Percentiles rank a stretch among this genome's conserved stretches.
Conservation (phyloP, 2,888 invertebrate species). For the Trisateles emortualis region DNA sequence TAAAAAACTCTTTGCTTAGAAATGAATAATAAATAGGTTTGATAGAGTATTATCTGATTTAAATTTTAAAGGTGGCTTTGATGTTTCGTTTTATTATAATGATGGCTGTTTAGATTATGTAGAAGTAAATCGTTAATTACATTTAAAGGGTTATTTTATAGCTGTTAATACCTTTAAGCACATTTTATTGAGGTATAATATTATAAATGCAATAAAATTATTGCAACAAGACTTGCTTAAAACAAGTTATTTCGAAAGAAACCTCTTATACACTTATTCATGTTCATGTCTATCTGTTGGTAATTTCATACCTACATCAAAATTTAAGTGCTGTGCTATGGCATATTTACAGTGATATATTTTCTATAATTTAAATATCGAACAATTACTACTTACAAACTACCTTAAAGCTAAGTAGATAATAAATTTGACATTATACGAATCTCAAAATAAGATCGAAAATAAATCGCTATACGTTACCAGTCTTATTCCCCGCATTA, state of each 20-base stretch:
- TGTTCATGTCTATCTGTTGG: no score
- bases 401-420: no score
- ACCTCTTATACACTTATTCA: no score
- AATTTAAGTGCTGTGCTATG: no score
- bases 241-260: background rate
- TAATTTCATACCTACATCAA: no score
- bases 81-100: slow-evolving; percentile 42
- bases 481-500: background rate
- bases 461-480: no score
- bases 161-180: background rate
- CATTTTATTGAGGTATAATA: background rate
- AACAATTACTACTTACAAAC: no score
- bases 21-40: slow-evolving; percentile 72
- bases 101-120: slow-evolving; percentile 19
- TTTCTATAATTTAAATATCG: no score
- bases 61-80: slow-evolving; percentile 60
- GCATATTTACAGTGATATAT: no score
- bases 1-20: slow-evolving; percentile 70
- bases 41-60: slow-evolving; percentile 69
- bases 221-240: background rate
- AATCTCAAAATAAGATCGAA: no score
- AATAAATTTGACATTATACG: no score
- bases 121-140: slow-evolving; percentile 36
- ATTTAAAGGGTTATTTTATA: slow-evolving; percentile 14
- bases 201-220: background rate